Percentiles rank a stretch among this genome's conserved stretches.
phyloP scores from a whole-genome alignment of 2,113 vertebrate genomes.

The Pluvianellus socialis region DNA sequence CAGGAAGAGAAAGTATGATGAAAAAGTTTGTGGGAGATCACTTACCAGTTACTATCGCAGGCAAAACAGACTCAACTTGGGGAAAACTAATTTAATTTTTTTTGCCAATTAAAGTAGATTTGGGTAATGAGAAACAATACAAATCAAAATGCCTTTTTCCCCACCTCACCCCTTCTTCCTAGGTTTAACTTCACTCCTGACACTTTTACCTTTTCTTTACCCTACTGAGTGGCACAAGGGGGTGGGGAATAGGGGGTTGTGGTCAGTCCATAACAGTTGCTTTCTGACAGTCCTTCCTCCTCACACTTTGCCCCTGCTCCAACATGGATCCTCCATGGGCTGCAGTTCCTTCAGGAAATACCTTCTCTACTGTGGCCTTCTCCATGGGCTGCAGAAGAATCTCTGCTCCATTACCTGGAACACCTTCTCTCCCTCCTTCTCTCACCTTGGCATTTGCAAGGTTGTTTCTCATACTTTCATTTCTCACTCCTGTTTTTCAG shows the following conservation, averaged over 20 bases:
- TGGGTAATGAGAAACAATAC: not conserved
- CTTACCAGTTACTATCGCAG: not conserved
- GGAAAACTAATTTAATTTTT: not conserved
- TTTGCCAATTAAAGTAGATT: not conserved
- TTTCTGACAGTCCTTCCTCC: not conserved
- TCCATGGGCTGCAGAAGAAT: not conserved
- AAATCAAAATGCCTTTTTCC: not conserved
- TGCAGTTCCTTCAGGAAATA: not conserved
- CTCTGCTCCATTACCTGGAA: not conserved
- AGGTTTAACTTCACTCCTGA: not conserved
- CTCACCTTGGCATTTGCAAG: not conserved
- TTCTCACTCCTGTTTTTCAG: not conserved
- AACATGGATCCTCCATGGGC: not conserved
- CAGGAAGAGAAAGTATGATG: not conserved
- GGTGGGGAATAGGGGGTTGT: fast-evolving
- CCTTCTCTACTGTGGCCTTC: not conserved
- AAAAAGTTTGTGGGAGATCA: not conserved
- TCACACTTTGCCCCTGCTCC: not conserved
- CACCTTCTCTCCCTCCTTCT: not conserved
- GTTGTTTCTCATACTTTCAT: not conserved
- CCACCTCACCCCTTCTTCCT: not conserved
- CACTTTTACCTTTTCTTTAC: not conserved
- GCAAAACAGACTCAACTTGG: not conserved
- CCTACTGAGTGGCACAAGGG: not conserved
- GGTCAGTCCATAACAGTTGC: not conserved